phyloP scores from a whole-genome alignment of 1,140 invertebrate genomes.

The Probaryconus sp. region DNA sequence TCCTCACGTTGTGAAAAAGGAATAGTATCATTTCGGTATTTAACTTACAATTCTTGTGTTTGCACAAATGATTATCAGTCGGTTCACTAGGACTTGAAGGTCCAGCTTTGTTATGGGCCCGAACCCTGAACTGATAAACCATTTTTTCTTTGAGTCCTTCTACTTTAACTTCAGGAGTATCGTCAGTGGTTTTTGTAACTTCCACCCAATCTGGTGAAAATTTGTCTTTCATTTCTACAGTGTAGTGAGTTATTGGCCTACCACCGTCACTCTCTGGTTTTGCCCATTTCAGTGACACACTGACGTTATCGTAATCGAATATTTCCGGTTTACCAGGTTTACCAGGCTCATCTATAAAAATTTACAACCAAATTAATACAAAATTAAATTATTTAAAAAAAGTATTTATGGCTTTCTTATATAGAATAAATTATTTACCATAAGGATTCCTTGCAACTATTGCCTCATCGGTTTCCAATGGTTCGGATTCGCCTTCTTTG shows the following conservation, averaged over 20 bases:
- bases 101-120: slow-evolving; percentile 95
- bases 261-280: slow-evolving; percentile 94
- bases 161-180: slow-evolving; percentile 88
- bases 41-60: slow-evolving; percentile 93
- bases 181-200: slow-evolving; percentile 88
- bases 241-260: slow-evolving; percentile 95
- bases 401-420: slow-evolving; percentile 14
- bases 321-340: slow-evolving; percentile 94
- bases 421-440: slow-evolving; percentile 77
- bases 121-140: slow-evolving; percentile 95
- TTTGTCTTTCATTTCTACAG: slow-evolving; percentile 98
- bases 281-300: slow-evolving; percentile 93
- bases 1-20: too few relatives aligned
- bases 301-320: slow-evolving; percentile 95
- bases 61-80: slow-evolving; percentile 94
- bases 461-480: slow-evolving; percentile 92
- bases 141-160: slow-evolving; percentile 95
- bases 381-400: slow-evolving; percentile 33
- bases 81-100: slow-evolving; percentile 91
- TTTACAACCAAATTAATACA: slow-evolving; percentile 15
- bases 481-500: slow-evolving; percentile 98
- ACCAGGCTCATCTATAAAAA: slow-evolving; percentile 86
- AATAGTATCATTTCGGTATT: too few relatives aligned
- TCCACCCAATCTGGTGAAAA: slow-evolving; percentile 93
- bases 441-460: slow-evolving; percentile 98